These are phyloP conservation scores for Sebastes fasciatus DNA, from an alignment of 2,113 vertebrate genomes.

Conservation along the genomic window DNA sequence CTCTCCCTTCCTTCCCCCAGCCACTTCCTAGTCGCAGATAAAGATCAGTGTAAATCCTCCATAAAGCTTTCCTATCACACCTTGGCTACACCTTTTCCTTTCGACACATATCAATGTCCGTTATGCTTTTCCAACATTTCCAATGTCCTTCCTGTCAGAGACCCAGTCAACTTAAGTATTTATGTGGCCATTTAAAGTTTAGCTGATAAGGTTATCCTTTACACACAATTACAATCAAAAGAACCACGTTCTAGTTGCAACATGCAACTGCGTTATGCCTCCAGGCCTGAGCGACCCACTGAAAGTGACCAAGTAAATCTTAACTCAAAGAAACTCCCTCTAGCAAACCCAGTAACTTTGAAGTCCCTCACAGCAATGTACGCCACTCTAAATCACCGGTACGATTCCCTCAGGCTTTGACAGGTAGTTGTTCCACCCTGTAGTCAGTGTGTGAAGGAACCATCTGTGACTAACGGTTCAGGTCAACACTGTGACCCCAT, in stretches of 20 bases:
- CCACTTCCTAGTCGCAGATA: too few species aligned
- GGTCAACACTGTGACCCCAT: conserved; percentile 45
- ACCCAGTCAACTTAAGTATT: background rate
- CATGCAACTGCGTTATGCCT: conserved; percentile 3
- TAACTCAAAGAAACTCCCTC: conserved; percentile 30
- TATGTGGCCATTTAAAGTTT: background rate
- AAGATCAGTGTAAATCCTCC: background rate
- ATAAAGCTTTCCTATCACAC: background rate
- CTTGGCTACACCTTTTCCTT: background rate
- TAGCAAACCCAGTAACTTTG: conserved; percentile 44
- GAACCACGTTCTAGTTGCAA: background rate
- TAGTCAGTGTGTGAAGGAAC: conserved; percentile 47
- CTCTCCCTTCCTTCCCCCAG: background rate
- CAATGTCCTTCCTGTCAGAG: background rate
- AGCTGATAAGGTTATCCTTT: conserved; percentile 5
- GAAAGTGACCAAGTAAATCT: conserved; percentile 20
- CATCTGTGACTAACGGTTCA: conserved; percentile 51
- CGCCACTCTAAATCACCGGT: conserved; percentile 57
- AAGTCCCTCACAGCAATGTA: conserved; percentile 38
- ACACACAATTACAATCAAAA: background rate
- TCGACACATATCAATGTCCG: background rate
- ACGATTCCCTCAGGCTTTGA: conserved; percentile 44
- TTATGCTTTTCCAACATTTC: background rate
- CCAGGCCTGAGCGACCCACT: background rate
- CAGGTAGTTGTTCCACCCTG: conserved; percentile 50